phyloP scores from a whole-genome alignment of 2,888 invertebrate genomes.

The Lasioglossum oenotherae region DNA sequence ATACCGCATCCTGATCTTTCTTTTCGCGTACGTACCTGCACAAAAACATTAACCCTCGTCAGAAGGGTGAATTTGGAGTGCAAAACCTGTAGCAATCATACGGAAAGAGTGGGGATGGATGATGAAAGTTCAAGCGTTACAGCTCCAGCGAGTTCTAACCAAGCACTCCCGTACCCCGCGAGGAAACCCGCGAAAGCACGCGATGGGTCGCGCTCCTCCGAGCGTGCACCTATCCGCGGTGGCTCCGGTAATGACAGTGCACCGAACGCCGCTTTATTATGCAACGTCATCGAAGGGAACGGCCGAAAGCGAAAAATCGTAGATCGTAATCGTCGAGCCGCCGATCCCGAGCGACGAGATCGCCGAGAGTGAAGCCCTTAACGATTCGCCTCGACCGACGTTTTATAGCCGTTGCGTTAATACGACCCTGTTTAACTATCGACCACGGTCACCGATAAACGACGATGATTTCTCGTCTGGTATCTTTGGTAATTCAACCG shows the following conservation, averaged over 20 bases:
- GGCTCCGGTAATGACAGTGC: constrained; percentile 56
- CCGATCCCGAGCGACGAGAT: not conserved
- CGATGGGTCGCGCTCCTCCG: constrained; percentile 35
- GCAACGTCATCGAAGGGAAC: constrained; percentile 48
- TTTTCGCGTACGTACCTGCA: too few species aligned
- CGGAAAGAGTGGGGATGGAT: too few species aligned
- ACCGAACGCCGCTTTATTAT: constrained; percentile 41
- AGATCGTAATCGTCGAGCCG: constrained; percentile 38
- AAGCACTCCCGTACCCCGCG: not conserved
- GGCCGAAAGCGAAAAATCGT: constrained; percentile 57
- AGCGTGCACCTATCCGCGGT: constrained; percentile 37
- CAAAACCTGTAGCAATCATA: too few species aligned
- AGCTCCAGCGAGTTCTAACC: not conserved
- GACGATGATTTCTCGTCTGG: not conserved
- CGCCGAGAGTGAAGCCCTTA: constrained; percentile 14
- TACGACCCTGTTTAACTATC: not conserved
- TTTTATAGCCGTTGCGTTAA: constrained; percentile 1
- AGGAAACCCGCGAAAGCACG: constrained; percentile 33
- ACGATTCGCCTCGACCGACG: not conserved
- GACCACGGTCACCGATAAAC: not conserved
- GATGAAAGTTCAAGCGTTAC: too few species aligned
- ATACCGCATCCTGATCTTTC: too few species aligned
- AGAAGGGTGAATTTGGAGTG: too few species aligned
- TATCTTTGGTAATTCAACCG: not conserved
- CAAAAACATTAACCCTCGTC: too few species aligned